Percentiles rank a stretch among this genome's conserved stretches.
These are phyloP conservation scores for Perdita meconis DNA, from an alignment of 2,888 invertebrate species.

Conservation along the genomic window DNA sequence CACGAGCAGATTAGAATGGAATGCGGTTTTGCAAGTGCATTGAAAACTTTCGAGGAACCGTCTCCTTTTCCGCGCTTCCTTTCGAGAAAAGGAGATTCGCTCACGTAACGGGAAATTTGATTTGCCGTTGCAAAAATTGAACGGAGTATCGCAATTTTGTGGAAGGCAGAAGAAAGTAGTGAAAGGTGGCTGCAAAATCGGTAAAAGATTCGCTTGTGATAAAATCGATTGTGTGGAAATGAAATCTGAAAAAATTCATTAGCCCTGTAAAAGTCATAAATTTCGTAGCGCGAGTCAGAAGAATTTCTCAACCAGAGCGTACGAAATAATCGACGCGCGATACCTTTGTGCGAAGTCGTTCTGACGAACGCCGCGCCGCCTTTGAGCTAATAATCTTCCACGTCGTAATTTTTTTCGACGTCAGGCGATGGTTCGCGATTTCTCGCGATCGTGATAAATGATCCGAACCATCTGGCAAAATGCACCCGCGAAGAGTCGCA, in stretches of 20 bases:
- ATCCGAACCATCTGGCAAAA: neutral
- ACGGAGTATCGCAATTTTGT: neutral
- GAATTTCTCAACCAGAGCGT: no score
- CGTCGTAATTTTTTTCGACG: no score
- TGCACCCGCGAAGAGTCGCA: no score
- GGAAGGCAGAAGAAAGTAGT: neutral
- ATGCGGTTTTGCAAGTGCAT: neutral
- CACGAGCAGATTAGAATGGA: slow-evolving; percentile 3
- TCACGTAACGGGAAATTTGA: neutral
- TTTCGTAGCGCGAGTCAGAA: no score
- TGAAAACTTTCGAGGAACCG: neutral
- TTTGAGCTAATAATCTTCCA: no score
- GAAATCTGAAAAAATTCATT: no score
- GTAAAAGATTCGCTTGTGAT: neutral
- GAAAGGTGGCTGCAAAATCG: neutral
- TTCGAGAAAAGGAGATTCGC: slow-evolving; percentile 2
- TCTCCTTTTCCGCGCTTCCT: slow-evolving; percentile 14
- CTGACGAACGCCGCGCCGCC: no score
- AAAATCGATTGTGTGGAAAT: no score
- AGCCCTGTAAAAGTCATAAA: no score
- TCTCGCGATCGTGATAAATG: slow-evolving; percentile 7
- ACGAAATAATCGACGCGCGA: no score
- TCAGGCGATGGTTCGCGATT: neutral
- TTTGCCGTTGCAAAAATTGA: neutral
- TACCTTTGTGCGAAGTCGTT: no score